These are phyloP conservation scores for Probaryconus sp. DNA, from an alignment of 1,140 invertebrate genomes.

Conservation along the genomic window DNA sequence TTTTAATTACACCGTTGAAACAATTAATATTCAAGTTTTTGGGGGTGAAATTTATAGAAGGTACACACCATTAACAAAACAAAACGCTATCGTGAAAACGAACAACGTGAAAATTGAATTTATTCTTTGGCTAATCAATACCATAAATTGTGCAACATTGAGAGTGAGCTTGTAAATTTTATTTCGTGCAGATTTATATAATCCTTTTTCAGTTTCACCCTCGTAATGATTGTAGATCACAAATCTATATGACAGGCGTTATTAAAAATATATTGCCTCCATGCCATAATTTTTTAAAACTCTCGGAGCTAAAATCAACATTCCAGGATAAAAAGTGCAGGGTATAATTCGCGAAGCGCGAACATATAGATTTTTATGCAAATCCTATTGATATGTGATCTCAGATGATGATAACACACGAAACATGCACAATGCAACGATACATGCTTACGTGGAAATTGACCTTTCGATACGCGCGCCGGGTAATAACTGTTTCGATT, in stretches of 20 bases:
- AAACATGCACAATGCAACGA: constrained; percentile 71
- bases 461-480: constrained; percentile 54
- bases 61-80: too few relatives aligned
- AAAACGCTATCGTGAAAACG: too few relatives aligned
- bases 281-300: constrained; percentile 58
- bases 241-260: constrained; percentile 43
- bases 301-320: constrained; percentile 58
- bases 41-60: too few relatives aligned
- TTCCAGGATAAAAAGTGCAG: constrained; percentile 59
- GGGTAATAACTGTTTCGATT: constrained; percentile 51
- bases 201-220: constrained; percentile 36
- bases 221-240: constrained; percentile 40
- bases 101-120: neutral
- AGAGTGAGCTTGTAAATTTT: constrained; percentile 38
- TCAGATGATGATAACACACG: constrained; percentile 72
- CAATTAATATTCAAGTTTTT: too few relatives aligned
- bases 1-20: too few relatives aligned
- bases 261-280: constrained; percentile 54
- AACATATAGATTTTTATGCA: constrained; percentile 78
- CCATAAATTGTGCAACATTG: constrained; percentile 43
- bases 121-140: constrained; percentile 9
- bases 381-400: constrained; percentile 77
- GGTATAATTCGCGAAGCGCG: constrained; percentile 64
- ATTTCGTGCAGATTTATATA: constrained; percentile 40
- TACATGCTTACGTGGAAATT: constrained; percentile 68